These are phyloP conservation scores for Aromia moschata DNA, from an alignment of 2,888 invertebrate species.

Conservation along the genomic window DNA sequence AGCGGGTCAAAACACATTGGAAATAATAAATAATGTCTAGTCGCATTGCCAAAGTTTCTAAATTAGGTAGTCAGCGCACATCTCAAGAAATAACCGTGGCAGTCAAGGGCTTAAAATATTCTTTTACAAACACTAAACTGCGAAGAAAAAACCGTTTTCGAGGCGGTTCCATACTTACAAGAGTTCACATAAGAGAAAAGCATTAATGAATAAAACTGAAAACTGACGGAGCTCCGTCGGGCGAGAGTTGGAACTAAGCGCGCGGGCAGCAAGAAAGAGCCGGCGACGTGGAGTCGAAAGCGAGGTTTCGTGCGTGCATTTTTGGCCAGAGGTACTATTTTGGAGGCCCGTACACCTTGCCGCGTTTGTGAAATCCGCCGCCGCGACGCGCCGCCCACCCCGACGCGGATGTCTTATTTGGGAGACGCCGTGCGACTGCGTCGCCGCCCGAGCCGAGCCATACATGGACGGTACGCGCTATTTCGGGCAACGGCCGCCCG, in stretches of 20 bases:
- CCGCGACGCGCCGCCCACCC: constrained; percentile 50
- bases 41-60: too few species aligned
- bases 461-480: constrained; percentile 62
- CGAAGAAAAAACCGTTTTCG: too few species aligned
- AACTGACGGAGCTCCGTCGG: neutral
- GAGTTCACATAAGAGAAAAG: neutral
- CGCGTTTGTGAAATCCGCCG: constrained; percentile 50
- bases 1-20: too few species aligned
- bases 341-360: constrained; percentile 49
- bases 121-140: too few species aligned
- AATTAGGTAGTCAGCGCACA: too few species aligned
- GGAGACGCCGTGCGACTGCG: constrained; percentile 61
- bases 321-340: constrained; percentile 53
- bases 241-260: constrained; percentile 9
- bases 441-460: constrained; percentile 59
- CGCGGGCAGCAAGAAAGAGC: constrained; percentile 6
- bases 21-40: too few species aligned
- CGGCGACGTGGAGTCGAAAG: constrained; percentile 16
- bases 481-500: constrained; percentile 51
- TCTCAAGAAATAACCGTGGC: too few species aligned
- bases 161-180: constrained; percentile 13
- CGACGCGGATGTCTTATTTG: constrained; percentile 59
- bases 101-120: too few species aligned
- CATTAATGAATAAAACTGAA: constrained; percentile 7
- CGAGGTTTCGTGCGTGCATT: constrained; percentile 45